Percentiles rank a stretch among this genome's conserved stretches.
phyloP scores from a whole-genome alignment of 1,140 invertebrate species.

The Battus philenor region DNA sequence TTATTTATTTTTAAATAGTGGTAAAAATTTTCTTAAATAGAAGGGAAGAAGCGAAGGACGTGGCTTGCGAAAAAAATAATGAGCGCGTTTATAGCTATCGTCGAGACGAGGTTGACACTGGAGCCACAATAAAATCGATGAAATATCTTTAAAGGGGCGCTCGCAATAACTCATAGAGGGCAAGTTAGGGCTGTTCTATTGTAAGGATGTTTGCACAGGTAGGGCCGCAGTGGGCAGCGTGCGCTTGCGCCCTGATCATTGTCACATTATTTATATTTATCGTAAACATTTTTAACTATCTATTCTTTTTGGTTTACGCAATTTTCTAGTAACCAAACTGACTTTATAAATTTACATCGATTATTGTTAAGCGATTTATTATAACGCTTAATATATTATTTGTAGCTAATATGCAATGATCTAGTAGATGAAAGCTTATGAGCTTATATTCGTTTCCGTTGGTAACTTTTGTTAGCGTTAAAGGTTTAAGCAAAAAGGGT shows the following conservation, averaged over 20 bases:
- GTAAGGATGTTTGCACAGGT: slow-evolving; percentile 63
- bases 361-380: too few species aligned
- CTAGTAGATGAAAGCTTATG: too few species aligned
- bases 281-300: slow-evolving; percentile 9
- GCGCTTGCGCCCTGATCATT: slow-evolving; percentile 10
- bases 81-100: slow-evolving; percentile 53
- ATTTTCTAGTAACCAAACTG: too few species aligned
- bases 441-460: too few species aligned
- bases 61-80: slow-evolving; percentile 48
- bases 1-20: too few species aligned
- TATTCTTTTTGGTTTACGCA: slow-evolving; percentile 6
- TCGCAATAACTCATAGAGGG: slow-evolving; percentile 56
- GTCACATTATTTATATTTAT: slow-evolving; percentile 15
- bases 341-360: too few species aligned
- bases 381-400: too few species aligned
- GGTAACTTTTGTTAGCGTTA: too few species aligned
- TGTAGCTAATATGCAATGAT: too few species aligned
- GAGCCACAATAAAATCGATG: slow-evolving; percentile 75
- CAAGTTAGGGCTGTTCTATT: slow-evolving; percentile 34
- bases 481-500: too few species aligned
- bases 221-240: slow-evolving; percentile 37
- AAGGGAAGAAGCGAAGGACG: too few species aligned
- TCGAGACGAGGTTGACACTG: slow-evolving; percentile 68
- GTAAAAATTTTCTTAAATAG: too few species aligned
- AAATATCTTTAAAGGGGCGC: slow-evolving; percentile 63